Evolutionary conservation across 2,888 invertebrate genomes (phyloP), one percentile per base, ranked within the genome.

Genomic region (Timema podura): DNA sequence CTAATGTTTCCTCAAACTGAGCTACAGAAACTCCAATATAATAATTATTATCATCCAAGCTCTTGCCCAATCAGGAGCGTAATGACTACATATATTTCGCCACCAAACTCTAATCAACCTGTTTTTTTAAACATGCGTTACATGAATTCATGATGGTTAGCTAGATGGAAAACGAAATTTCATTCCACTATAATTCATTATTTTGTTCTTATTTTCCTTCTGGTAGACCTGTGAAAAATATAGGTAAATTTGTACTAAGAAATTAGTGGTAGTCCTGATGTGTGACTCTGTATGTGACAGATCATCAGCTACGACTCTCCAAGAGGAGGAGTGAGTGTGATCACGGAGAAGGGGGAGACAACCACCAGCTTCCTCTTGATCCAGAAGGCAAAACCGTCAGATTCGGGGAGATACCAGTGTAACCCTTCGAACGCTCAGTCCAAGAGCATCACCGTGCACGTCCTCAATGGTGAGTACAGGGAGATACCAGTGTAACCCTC

Each of bases 261-360:
- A 30, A 30, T 51, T 0, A n/a, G 51, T 8, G n/a, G n/a, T 57
- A 15, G 10, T 5, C 6, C 10, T 10, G 9, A 30, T 15, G 15
- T 15, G 15, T 49, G 15, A 48, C 46, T 65, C 15, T 61, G n/a
- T 67, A 47, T 75, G 76, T 73, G 83, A 64, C 87, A 95, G 94
- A 95, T 95, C 83, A 95, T 96, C 83, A 95, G 93, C 86, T 96
- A 95, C 84, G 95, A 95, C 81, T 94, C 95, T 72, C 90, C 91
- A 68, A 86, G 95, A 76, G 95, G 95, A 66, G 95, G 95, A 65
- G 93, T 96, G 67, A 93, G 93, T 73, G 94, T 95, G 71, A 91
- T 95, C 75, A 95, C 94, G 71, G 94, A 94, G 82, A 92, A 94
- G 80, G 93, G 95, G 69, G 93, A 93, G 82, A 93, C 91, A 69